Evolutionary conservation across 2,888 invertebrate species (phyloP), one percentile per base, ranked within the genome.

Genomic region (Acanthopleura granulata): DNA sequence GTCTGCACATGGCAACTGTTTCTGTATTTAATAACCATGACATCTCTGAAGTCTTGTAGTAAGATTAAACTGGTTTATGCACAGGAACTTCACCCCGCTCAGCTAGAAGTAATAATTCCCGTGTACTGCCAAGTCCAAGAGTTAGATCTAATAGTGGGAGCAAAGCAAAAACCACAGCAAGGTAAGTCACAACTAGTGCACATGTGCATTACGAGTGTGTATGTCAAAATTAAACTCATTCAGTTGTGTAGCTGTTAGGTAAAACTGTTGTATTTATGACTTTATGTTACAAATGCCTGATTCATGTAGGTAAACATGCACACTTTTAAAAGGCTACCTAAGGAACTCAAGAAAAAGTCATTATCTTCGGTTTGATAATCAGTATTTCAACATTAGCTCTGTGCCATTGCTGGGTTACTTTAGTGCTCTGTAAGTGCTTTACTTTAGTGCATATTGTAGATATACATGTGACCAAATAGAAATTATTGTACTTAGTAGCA

Each of bases 71-170:
- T 22, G 66, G 16, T 25, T 27, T 66, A 3, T 18, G 4, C 25
- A 66, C 22, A 66, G 66, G 66, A 6, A 22, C 16, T 6, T 66
- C 66, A 16, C 66, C 66, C 18, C 18, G 66, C 15, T 27, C 66
- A 27, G 25, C 16, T 3, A 66, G 66, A 27, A 66, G 66, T 25
- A 27, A 27, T 27, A 66, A 16, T 27, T 66, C 66, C 25, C 6
- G 4, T 27, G 16, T 27, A 25, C 29, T 66, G 25, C 18, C 61
- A 27, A 75, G 40, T 27, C 25, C 25, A 61, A 22, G 40, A 49
- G 49, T 40, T 27, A 72, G 49, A 75, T 49, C 72, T 49, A 66
- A 49, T 22, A 70, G 74, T 70, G 70, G 50, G 40, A 27, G 74
- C 27, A 66, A 71, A 27, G 27, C 70, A 29, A 25, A 51, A 51